Conservation (phyloP, 2,797 vertebrate species). For the Salmo trutta region DNA sequence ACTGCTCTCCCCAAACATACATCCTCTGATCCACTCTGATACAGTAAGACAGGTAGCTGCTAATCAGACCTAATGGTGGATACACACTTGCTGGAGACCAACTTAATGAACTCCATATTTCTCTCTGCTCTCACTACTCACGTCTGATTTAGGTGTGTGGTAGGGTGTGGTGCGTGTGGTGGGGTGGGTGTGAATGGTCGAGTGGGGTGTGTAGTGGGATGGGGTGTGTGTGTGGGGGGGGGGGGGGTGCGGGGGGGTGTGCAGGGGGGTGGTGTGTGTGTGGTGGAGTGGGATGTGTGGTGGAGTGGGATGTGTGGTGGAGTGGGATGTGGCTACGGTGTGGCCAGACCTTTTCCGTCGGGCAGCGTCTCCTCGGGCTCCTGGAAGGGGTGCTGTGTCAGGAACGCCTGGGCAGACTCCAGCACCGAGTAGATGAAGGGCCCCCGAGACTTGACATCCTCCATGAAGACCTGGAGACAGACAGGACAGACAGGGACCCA, state of each 20-base stretch:
- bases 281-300: too few species aligned
- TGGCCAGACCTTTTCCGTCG: conserved; percentile 88
- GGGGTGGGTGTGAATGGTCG: not conserved
- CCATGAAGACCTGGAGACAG: conserved; percentile 88
- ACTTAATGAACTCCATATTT: conserved; percentile 37
- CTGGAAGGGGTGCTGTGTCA: conserved; percentile 96
- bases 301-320: too few species aligned
- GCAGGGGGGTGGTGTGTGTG: too few species aligned
- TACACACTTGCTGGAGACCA: conserved; percentile 54
- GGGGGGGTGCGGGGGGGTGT: too few species aligned
- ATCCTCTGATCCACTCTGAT: conserved; percentile 33
- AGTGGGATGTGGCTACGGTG: not conserved
- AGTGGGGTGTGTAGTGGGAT: not conserved
- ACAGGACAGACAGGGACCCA: conserved; percentile 9
- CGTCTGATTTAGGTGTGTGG: not conserved
- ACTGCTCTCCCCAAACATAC: conserved; percentile 40
- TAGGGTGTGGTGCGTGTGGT: too few species aligned
- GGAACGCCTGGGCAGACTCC: conserved; percentile 94
- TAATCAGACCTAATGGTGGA: conserved; percentile 49
- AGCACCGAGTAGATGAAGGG: conserved; percentile 95
- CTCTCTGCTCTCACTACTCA: not conserved
- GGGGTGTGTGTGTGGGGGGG: too few species aligned
- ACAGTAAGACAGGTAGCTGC: conserved; percentile 41
- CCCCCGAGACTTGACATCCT: conserved; percentile 95
- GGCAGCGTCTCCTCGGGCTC: conserved; percentile 87